Evolutionary conservation across 37 sponge, comb jelly and placozoan species (phyloP).

Genomic region (Oscarella lobularis): DNA sequence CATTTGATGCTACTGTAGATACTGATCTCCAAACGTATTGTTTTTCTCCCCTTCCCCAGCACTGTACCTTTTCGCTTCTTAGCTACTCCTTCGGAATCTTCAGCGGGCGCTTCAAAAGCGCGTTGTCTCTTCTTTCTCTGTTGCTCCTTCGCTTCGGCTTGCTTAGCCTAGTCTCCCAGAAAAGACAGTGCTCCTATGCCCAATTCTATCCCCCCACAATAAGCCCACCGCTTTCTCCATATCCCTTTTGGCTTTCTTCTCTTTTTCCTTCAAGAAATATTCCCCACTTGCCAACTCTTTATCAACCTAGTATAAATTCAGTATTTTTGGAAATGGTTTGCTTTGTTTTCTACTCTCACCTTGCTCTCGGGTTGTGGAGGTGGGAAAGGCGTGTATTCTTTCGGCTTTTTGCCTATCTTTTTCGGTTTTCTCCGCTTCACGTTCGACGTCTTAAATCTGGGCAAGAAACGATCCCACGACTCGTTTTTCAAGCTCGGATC

Average conservation of each 20-base stretch:
- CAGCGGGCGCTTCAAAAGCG: too few relatives aligned
- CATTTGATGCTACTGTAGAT: background rate
- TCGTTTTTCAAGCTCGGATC: slow-evolving; percentile 75
- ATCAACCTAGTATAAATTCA: too few relatives aligned
- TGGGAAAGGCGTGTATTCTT: slow-evolving; percentile 90
- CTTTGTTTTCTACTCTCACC: too few relatives aligned
- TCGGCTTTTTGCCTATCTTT: slow-evolving; percentile 30
- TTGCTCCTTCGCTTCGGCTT: slow-evolving; percentile 24
- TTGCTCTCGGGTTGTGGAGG: slow-evolving; percentile 97
- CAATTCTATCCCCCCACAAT: too few relatives aligned
- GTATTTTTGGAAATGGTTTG: too few relatives aligned
- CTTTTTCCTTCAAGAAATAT: slow-evolving; percentile 89
- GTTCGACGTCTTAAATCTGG: slow-evolving; percentile 85
- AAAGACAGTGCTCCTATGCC: too few relatives aligned
- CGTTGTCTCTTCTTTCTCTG: slow-evolving; percentile 9
- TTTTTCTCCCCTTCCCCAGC: background rate
- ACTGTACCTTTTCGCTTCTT: too few relatives aligned
- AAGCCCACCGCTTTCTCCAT: slow-evolving; percentile 8
- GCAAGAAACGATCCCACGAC: slow-evolving; percentile 97
- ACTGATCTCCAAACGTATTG: background rate
- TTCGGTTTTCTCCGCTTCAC: slow-evolving; percentile 66
- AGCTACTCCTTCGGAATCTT: too few relatives aligned
- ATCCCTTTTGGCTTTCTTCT: slow-evolving; percentile 13
- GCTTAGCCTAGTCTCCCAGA: too few relatives aligned
- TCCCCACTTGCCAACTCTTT: slow-evolving; percentile 92